phyloP scores from a whole-genome alignment of 2,797 vertebrate species.

The Trachurus trachurus region DNA sequence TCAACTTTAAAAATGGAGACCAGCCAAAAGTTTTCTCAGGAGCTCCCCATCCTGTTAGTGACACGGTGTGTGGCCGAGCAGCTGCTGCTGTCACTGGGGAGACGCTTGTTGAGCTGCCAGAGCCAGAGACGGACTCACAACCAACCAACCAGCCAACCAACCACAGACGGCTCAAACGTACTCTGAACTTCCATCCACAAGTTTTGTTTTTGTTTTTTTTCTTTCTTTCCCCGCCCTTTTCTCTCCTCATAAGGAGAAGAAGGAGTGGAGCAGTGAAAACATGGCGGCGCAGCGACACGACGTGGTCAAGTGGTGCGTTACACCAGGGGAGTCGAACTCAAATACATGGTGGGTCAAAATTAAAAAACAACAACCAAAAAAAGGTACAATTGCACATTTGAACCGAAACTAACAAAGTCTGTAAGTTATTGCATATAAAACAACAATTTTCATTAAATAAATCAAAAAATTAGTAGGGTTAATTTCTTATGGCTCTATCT shows the following conservation, averaged over 20 bases:
- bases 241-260: not conserved
- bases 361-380: too few species aligned
- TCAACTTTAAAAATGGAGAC: too few species aligned
- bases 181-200: slow-evolving; percentile 13
- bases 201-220: not conserved
- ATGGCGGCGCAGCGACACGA: not conserved
- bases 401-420: too few species aligned
- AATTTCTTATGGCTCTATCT: too few species aligned
- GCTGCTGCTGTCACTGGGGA: slow-evolving; percentile 44
- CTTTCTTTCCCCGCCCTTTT: slow-evolving; percentile 21
- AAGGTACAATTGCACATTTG: too few species aligned
- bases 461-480: too few species aligned
- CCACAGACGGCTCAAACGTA: not conserved
- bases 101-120: not conserved
- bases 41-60: not conserved
- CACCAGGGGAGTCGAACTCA: not conserved
- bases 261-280: not conserved
- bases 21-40: not conserved
- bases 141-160: too few species aligned
- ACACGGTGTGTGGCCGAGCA: not conserved
- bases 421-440: too few species aligned
- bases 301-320: fast-evolving
- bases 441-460: too few species aligned
- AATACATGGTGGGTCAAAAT: too few species aligned
- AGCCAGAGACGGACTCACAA: not conserved